Base-by-base conservation (phyloP, 2,113 vertebrate genomes). In the Marmota flaviventris region DNA sequence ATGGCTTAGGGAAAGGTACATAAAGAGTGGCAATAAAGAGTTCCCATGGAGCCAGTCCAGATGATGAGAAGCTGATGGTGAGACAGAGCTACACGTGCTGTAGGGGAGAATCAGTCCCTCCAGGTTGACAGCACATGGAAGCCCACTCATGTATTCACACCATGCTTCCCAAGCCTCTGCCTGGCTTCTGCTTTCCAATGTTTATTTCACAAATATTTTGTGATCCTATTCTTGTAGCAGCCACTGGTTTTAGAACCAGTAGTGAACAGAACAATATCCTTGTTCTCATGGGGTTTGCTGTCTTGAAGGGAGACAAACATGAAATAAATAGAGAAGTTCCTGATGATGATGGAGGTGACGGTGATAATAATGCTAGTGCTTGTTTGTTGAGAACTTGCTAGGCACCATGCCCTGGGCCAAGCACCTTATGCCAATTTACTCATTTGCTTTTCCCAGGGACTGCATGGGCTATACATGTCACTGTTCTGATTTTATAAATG, bases 1-100 rank as follows among this genome's bases (percentile, higher is more conserved):
- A 25, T 10, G 70, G 91, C 65, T 78, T 63, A 65, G 93, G 70
- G 51, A 93, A 93, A 93, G n/a, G 92, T 58, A 91, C 95, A 96
- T 83, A 69, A 87, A 82, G 58, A 91, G 27, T n/a, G 65, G 61
- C 88, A 70, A 56, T 92, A 72, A 95, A 84, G 45, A 93, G 29
- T 76, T 75, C 77, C 91, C 39, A 0, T 0, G 0, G 92, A 95
- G 65, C 4, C 51, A 73, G 73, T n/a, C 17, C 39, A 91, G 14
- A 8, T 82, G 58, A 14, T 78, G 84, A 42, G 29, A 56, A 76
- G 78, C 89, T 51, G 39, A 37, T 0, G 37, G 9, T 45, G 58
- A 63, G 9, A n/a, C 9, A 34, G 20, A 94, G 8, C 13, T 65
- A 10, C 11, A 1, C 51, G 51, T 20, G 1, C 69, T 18, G 5